Percentiles rank a stretch among this genome's conserved stretches.
Conservation (phyloP, 2,888 invertebrate genomes). For the Dorcus parallelipipedus region DNA sequence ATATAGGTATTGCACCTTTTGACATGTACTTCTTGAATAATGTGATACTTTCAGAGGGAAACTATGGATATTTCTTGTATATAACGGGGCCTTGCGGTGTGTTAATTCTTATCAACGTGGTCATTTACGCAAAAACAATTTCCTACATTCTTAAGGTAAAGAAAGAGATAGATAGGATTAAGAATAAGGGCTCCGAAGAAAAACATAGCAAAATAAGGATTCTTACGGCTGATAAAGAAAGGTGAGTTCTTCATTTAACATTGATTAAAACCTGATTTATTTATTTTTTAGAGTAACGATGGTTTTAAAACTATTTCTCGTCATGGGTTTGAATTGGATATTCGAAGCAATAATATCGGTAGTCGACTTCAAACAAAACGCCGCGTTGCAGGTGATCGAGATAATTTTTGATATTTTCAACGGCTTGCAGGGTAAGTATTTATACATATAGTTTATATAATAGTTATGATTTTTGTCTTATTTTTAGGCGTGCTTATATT, state of each 20-base stretch:
- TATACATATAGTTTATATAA: too few species aligned
- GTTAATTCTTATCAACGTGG: not conserved
- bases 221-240: not conserved
- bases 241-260: not conserved
- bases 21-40: not conserved
- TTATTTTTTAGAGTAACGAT: slow-evolving; percentile 9
- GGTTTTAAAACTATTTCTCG: slow-evolving; percentile 10
- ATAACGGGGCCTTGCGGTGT: not conserved
- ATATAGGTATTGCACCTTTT: not conserved
- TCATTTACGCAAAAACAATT: not conserved
- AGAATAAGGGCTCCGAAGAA: not conserved
- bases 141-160: not conserved
- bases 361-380: slow-evolving; percentile 1
- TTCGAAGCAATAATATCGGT: slow-evolving; percentile 2
- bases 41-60: not conserved
- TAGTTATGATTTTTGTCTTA: not conserved
- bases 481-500: not conserved
- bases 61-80: slow-evolving; percentile 5
- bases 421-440: slow-evolving; percentile 7
- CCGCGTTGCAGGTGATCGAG: not conserved
- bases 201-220: not conserved
- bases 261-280: too few species aligned
- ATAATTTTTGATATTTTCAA: slow-evolving; percentile 4
- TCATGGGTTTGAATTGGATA: slow-evolving; percentile 12
- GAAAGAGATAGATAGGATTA: not conserved